These are phyloP conservation scores for Oscheius sp. DNA, from an alignment of 2,888 invertebrate genomes.

Conservation along the genomic window DNA sequence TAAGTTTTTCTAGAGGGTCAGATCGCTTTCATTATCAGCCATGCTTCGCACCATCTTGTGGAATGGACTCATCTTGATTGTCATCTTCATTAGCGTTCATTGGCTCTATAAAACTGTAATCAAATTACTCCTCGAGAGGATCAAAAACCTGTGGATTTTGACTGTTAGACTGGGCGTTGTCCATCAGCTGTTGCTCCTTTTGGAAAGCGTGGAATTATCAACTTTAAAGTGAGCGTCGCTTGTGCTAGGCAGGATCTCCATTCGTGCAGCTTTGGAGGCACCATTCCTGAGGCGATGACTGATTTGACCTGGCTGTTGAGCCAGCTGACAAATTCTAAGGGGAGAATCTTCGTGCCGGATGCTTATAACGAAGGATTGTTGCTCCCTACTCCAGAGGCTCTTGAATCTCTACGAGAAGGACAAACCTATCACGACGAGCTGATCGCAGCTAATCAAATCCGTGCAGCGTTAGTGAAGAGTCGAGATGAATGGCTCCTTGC, in stretches of 20 bases:
- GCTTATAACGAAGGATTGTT: background rate
- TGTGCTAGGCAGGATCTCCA: slow-evolving; percentile 16
- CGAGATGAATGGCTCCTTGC: background rate
- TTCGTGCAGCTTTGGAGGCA: slow-evolving; percentile 10
- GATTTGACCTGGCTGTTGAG: background rate
- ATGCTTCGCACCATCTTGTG: no score
- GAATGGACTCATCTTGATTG: no score
- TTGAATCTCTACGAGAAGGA: background rate
- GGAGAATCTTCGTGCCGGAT: background rate
- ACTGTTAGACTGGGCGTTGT: no score
- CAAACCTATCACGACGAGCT: background rate
- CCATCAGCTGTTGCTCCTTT: no score
- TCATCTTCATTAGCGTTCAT: no score
- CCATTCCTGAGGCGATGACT: slow-evolving; percentile 2
- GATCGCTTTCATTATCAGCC: no score
- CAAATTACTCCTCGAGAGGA: no score
- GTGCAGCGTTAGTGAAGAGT: background rate
- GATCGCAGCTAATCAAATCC: background rate
- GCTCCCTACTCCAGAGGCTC: background rate
- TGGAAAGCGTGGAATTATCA: background rate
- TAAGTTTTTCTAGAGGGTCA: no score
- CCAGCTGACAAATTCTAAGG: background rate
- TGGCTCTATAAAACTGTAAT: no score
- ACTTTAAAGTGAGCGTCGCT: background rate
- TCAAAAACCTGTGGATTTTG: no score